These are phyloP conservation scores for Cuculus canorus DNA, from an alignment of 2,797 vertebrate genomes.

Conservation along the genomic window DNA sequence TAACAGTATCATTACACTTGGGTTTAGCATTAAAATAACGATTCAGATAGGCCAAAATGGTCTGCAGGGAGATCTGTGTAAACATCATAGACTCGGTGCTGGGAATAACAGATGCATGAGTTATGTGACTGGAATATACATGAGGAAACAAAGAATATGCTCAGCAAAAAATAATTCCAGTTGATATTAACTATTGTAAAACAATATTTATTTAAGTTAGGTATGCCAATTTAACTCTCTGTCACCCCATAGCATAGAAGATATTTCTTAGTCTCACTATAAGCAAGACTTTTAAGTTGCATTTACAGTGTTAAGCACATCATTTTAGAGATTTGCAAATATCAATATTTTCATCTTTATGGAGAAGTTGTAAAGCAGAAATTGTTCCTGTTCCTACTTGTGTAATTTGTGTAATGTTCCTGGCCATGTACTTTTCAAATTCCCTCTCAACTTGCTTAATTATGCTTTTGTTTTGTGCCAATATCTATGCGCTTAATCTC, in stretches of 20 bases:
- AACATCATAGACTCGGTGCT: not conserved
- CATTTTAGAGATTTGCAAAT: not conserved
- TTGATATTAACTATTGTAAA: not conserved
- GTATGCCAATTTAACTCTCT: not conserved
- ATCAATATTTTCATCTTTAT: not conserved
- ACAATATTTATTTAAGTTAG: not conserved
- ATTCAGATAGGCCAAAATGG: slow-evolving; percentile 44
- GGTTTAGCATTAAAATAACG: slow-evolving; percentile 35
- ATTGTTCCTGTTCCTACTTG: not conserved
- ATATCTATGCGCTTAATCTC: not conserved
- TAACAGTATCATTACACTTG: slow-evolving; percentile 18
- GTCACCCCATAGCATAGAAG: not conserved
- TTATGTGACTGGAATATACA: slow-evolving; percentile 29
- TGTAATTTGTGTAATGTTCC: not conserved
- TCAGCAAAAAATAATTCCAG: not conserved
- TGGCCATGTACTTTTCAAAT: not conserved
- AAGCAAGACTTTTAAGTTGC: not conserved
- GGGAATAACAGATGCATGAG: slow-evolving; percentile 24
- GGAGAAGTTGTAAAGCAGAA: not conserved
- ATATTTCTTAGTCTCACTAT: not conserved
- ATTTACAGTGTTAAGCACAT: not conserved
- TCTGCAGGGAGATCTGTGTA: slow-evolving; percentile 41
- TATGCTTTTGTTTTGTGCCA: not conserved
- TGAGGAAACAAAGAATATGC: not conserved
- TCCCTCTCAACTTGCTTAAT: not conserved